phyloP scores from a whole-genome alignment of 2,113 vertebrate genomes.

The Cyanoderma ruficeps region DNA sequence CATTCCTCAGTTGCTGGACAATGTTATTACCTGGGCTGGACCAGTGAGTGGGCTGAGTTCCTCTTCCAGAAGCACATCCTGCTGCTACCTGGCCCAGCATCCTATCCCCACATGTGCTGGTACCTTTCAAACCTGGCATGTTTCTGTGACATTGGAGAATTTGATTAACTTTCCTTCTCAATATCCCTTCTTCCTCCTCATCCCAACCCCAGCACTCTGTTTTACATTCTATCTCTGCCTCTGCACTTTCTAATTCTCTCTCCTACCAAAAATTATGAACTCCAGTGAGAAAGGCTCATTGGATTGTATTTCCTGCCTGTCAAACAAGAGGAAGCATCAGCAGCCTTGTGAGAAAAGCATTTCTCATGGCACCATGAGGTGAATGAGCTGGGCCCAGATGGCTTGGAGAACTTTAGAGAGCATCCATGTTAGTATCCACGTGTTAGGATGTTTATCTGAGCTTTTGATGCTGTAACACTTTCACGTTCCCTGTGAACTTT shows the following conservation, averaged over 20 bases:
- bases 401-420: background rate
- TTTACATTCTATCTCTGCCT: background rate
- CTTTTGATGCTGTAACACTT: background rate
- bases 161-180: background rate
- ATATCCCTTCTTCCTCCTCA: background rate
- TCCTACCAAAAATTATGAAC: background rate
- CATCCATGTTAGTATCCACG: background rate
- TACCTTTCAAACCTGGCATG: background rate
- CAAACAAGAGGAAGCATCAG: conserved; percentile 7
- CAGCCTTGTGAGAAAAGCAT: background rate
- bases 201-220: background rate
- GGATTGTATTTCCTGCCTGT: conserved; percentile 15
- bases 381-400: background rate
- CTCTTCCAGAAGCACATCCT: background rate
- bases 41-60: background rate
- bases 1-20: background rate
- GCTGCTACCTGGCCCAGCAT: background rate
- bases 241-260: background rate
- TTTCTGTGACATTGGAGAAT: background rate
- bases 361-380: background rate
- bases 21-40: background rate
- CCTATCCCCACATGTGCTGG: accelerated
- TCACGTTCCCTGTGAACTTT: background rate
- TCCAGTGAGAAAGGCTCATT: background rate
- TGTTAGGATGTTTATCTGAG: background rate